Evolutionary conservation across 2,888 invertebrate species (phyloP).

Genomic region (Trichopoda pennipes): DNA sequence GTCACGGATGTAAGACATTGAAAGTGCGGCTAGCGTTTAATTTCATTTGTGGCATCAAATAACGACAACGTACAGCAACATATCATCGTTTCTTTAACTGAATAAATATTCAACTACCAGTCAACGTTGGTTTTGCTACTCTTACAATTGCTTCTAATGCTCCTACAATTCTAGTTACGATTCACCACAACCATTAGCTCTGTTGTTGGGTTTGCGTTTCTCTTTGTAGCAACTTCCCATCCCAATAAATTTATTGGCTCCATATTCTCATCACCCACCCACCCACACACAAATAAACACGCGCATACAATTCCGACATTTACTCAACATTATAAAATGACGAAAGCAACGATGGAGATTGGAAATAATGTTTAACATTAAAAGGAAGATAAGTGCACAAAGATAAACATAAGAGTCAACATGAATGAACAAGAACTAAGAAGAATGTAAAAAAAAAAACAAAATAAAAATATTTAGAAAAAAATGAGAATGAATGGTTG

Average conservation of each 20-base stretch:
- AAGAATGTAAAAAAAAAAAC: conserved; percentile 14
- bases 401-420: conserved; percentile 64
- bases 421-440: conserved; percentile 42
- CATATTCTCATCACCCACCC: background rate
- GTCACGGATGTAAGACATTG: conserved; percentile 70
- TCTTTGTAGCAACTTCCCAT: conserved; percentile 8
- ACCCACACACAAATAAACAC: too few relatives aligned
- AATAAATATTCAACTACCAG: conserved; percentile 68
- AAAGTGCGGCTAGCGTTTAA: conserved; percentile 75
- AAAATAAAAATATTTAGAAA: background rate
- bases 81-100: conserved; percentile 52
- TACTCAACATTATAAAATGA: conserved; percentile 57
- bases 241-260: conserved; percentile 34
- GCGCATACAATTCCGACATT: conserved; percentile 12
- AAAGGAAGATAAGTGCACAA: conserved; percentile 65
- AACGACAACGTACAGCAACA: conserved; percentile 63
- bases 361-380: conserved; percentile 66
- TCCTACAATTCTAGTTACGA: conserved; percentile 32
- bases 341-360: conserved; percentile 49
- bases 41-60: conserved; percentile 75
- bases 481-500: conserved; percentile 38
- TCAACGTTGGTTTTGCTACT: conserved; percentile 1
- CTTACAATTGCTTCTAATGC: conserved; percentile 14
- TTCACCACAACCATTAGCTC: conserved; percentile 54
- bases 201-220: conserved; percentile 8